Conservation (phyloP, 1,140 invertebrate species). For the Conopomorpha cramerella region DNA sequence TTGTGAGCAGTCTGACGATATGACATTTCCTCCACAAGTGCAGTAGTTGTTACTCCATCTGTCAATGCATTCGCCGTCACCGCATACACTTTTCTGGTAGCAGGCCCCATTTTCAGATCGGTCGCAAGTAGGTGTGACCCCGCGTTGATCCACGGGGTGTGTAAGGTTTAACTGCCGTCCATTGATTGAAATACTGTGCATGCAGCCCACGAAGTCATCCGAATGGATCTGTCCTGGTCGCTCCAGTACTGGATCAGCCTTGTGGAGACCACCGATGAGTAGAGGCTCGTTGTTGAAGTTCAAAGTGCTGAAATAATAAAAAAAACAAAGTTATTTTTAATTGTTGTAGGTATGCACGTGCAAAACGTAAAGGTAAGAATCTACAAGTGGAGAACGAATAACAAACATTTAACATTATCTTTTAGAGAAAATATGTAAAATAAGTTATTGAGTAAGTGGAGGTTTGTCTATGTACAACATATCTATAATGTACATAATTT, state of each 20-base stretch:
- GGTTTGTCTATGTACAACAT: too few species aligned
- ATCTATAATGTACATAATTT: too few species aligned
- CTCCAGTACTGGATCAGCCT: slow-evolving; percentile 83
- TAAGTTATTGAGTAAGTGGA: too few species aligned
- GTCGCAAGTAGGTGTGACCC: slow-evolving; percentile 76
- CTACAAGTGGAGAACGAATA: too few species aligned
- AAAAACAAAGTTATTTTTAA: slow-evolving; percentile 5
- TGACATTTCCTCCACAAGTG: slow-evolving; percentile 68
- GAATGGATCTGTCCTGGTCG: slow-evolving; percentile 86
- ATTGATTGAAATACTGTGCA: slow-evolving; percentile 88
- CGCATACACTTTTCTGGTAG: slow-evolving; percentile 66
- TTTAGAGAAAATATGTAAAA: too few species aligned
- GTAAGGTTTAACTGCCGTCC: slow-evolving; percentile 80
- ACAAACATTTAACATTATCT: too few species aligned
- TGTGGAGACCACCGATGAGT: slow-evolving; percentile 81
- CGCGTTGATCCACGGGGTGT: slow-evolving; percentile 71
- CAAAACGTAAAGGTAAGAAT: too few species aligned
- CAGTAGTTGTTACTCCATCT: slow-evolving; percentile 78
- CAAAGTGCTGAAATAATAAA: slow-evolving; percentile 71
- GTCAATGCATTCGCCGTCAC: slow-evolving; percentile 77
- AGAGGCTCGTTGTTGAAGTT: slow-evolving; percentile 90
- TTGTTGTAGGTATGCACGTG: not conserved
- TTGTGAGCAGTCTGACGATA: slow-evolving; percentile 77
- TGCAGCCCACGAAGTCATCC: slow-evolving; percentile 91
- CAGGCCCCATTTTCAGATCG: slow-evolving; percentile 67